Base-by-base conservation (phyloP, 2,113 vertebrate species). In the Aphyosemion australe region DNA sequence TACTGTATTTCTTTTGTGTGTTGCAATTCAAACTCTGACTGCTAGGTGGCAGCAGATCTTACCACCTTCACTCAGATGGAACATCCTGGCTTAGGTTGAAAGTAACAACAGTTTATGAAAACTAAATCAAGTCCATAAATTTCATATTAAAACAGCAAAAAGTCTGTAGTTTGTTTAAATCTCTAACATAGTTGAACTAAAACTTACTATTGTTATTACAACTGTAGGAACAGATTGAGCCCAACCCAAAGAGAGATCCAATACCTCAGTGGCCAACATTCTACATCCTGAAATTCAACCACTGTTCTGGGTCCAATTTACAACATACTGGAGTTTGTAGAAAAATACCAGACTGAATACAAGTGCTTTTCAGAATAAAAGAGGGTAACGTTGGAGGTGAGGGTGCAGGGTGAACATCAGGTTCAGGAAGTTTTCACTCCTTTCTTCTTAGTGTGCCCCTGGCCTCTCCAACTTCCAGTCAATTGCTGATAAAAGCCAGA, bases 401-500 rank as follows among this genome's bases (percentile, higher is more conserved):
- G 13, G 31, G 42, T 47, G 43, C 26, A 65, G n/a, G 26, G 41
- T 20, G 26, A 65, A 47, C 31, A 12, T 48, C 62, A 59, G 69
- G 82, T 82, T 83, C 82, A 90, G 89, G 88, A 91, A 89, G 90
- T 88, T 86, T 92, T 92, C 85, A 90, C 88, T 91, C 84, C 85
- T 77, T 80, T 81, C 71, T 76, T 89, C 77, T 82, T 73, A 76
- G 64, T 49, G 69, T 79, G 72, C 84, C 84, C 78, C 80, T 87
- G 84, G 86, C 79, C 83, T 88, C 76, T 82, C 69, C 79, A 82
- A 87, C 82, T 85, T 82, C 54, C 71, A 84, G 71, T 88, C 82
- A 87, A 37, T 34, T 43, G 69, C 72, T 92, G 92, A 94, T 85
- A 88, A 80, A 92, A 93, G 86, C 90, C 91, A 93, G 91, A 88